Evolutionary conservation across 64 coral and sea anemone genomes (phyloP).

Genomic region (Exaiptasia diaphana): DNA sequence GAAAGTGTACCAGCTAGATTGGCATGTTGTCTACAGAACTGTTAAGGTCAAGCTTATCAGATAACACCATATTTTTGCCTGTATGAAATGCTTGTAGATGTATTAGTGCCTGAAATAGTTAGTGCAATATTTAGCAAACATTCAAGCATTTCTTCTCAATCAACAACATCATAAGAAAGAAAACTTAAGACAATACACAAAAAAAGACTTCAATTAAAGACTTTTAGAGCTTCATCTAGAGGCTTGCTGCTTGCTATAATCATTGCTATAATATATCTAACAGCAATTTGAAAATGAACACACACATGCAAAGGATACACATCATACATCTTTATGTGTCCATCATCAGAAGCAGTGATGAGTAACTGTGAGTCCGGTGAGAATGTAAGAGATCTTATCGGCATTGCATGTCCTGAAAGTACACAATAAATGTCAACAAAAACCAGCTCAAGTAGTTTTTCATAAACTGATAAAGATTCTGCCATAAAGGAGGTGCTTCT

Average conservation of each 20-base stretch:
- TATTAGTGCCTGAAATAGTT: too few species aligned
- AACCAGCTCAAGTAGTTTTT: neutral
- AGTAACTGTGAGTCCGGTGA: conserved; percentile 95
- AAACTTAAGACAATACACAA: too few species aligned
- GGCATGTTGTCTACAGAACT: conserved; percentile 70
- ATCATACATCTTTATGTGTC: conserved; percentile 99
- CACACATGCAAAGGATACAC: conserved; percentile 99
- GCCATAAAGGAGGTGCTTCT: neutral
- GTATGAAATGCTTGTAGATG: too few species aligned
- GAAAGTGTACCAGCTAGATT: conserved; percentile 97
- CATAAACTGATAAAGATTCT: neutral
- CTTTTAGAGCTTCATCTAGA: too few species aligned
- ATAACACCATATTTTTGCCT: too few species aligned
- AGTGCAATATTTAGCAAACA: neutral
- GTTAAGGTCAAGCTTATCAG: too few species aligned
- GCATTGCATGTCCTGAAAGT: conserved; percentile 90
- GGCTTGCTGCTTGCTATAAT: too few species aligned
- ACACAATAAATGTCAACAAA: neutral
- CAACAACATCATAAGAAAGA: too few species aligned
- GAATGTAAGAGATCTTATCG: conserved; percentile 96
- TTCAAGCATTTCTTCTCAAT: too few species aligned
- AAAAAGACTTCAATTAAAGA: too few species aligned
- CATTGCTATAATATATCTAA: too few species aligned
- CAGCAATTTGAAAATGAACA: too few species aligned
- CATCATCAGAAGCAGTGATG: conserved; percentile 96